Conservation (phyloP, 92 coral and sea anemone genomes). For the Ricordea florida region DNA sequence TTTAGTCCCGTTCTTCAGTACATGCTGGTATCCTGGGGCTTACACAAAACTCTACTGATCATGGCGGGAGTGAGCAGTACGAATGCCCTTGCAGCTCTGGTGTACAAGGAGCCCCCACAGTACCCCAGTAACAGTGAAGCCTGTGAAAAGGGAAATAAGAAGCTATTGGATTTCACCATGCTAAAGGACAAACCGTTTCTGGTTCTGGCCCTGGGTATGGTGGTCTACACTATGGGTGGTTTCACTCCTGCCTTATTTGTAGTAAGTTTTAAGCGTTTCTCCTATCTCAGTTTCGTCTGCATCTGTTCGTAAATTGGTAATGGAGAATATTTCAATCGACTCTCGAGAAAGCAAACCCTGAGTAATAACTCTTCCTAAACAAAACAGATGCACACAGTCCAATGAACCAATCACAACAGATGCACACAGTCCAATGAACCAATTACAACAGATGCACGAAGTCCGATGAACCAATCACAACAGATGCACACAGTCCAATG, state of each 20-base stretch:
- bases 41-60: not conserved
- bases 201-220: not conserved
- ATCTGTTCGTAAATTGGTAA: too few species aligned
- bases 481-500: too few species aligned
- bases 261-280: not conserved
- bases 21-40: not conserved
- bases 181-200: conserved; percentile 15
- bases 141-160: not conserved
- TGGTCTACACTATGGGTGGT: not conserved
- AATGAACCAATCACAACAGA: too few species aligned
- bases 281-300: too few species aligned
- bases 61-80: conserved; percentile 11
- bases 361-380: too few species aligned
- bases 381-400: too few species aligned
- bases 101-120: conserved; percentile 1
- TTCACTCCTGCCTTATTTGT: not conserved
- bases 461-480: too few species aligned
- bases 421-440: too few species aligned
- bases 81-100: not conserved
- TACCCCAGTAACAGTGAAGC: too few species aligned
- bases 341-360: too few species aligned
- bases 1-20: not conserved
- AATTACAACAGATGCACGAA: too few species aligned
- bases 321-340: too few species aligned
- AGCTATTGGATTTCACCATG: not conserved